Percentiles rank a stretch among this genome's conserved stretches.
These are phyloP conservation scores for chimpanzee (Pan troglodytes) DNA, from an alignment of 2,113 vertebrate genomes.

Conservation along the genomic window NHGRI_mPanTro3-v2.1_pri NC_072416.2:4648001-4648500, in stretches of 20 bases:
- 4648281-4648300: neutral
- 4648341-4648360: no score
- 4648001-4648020: neutral
- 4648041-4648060: neutral
- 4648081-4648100: neutral
- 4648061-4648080: neutral
- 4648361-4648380: no score
- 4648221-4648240: no score
- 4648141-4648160: neutral
- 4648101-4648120: fast-evolving
- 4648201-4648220: neutral
- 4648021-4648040: neutral
- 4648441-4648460: no score
- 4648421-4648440: fast-evolving
- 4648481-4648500: no score
- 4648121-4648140: no score
- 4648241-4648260: neutral
- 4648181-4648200: neutral
- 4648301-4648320: neutral
- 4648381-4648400: no score
- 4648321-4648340: no score
- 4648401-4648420: no score
- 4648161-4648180: neutral
- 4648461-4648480: no score
- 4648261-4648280: neutral